Evolutionary conservation across 2,888 invertebrate species (phyloP), one percentile per base, ranked within the genome.

Genomic region (Anthrax anthrax): DNA sequence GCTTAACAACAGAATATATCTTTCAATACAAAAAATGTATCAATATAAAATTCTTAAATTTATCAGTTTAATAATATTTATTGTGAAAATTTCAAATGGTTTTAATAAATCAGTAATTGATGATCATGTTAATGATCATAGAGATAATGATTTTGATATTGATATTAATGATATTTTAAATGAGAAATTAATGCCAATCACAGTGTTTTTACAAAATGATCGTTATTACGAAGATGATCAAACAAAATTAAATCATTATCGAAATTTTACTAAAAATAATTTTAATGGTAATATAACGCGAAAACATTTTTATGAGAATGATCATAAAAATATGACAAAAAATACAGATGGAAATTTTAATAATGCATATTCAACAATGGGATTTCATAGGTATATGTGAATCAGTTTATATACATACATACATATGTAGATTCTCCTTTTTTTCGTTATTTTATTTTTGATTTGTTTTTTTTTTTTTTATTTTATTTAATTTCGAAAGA

Each of bases 111-210:
- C 19, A 10, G 50, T 55, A 14, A 42, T 42, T 13, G n/a, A n/a
- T n/a, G n/a, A n/a, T n/a, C n/a, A n/a, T n/a, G n/a, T n/a, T n/a
- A n/a, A n/a, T n/a, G n/a, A n/a, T n/a, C n/a, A n/a, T n/a, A n/a
- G n/a, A n/a, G n/a, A n/a, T n/a, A n/a, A n/a, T n/a, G n/a, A n/a
- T n/a, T 55, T 55, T 39, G 48, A 56, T 34, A 59, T 75, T 29
- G 71, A 80, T 63, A 65, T 80, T 8, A 72, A 82, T 51, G 82
- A 83, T 63, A 80, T 84, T 57, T 65, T 84, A 19, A 73, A 80
- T 14, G 74, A 72, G n/a, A 78, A 81, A 64, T 70, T 79, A 41
- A 77, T 84, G 74, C 84, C 84, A 1, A 76, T 77, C 1, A 75
- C 74, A 52, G 68, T 83, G 49, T 70, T 83, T 45, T 63, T 73